phyloP scores from a whole-genome alignment of 1,140 invertebrate species.

The Microplitis demolitor region DNA sequence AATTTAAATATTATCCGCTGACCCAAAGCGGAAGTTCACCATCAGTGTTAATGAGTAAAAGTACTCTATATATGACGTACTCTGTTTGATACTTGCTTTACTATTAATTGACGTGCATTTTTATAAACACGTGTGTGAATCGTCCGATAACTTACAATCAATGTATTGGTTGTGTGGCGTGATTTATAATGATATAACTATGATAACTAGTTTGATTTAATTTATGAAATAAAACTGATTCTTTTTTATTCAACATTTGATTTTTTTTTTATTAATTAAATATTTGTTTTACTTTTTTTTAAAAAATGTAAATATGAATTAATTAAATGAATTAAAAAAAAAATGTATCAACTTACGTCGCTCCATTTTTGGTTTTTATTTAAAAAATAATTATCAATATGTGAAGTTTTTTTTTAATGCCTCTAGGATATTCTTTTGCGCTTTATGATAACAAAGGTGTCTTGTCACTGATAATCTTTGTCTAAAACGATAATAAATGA shows the following conservation, averaged over 20 bases:
- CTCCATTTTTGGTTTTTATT: background rate
- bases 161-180: background rate
- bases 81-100: no score
- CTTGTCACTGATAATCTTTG: no score
- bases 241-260: no score
- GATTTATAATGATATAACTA: background rate
- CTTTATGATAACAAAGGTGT: no score
- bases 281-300: no score
- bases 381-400: background rate
- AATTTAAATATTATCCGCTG: background rate
- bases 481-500: no score
- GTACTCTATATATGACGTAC: background rate
- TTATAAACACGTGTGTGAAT: background rate
- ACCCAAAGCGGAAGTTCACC: constrained; percentile 6
- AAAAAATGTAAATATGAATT: background rate
- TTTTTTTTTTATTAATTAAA: no score
- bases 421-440: no score
- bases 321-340: background rate
- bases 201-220: background rate
- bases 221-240: no score
- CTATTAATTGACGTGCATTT: background rate
- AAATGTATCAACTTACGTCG: background rate
- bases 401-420: no score
- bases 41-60: background rate
- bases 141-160: background rate